These are phyloP conservation scores for Alcedo quadribrachys DNA, from an alignment of 2,797 vertebrate species.

Conservation along the genomic window DNA sequence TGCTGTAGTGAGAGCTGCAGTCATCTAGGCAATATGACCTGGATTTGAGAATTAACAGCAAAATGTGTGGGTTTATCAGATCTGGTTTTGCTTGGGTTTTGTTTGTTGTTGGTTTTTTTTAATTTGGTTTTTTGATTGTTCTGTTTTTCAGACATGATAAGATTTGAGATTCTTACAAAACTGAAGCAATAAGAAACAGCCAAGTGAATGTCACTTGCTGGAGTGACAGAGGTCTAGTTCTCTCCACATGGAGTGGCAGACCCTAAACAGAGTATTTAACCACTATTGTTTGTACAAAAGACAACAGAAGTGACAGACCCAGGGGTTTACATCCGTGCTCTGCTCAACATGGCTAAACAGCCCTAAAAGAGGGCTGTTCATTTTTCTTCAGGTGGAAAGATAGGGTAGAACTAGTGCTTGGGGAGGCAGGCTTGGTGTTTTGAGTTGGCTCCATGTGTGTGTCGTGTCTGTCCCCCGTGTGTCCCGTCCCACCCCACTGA, in stretches of 20 bases:
- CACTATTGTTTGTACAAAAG: neutral
- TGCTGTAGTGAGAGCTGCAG: neutral
- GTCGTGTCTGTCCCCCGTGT: no score
- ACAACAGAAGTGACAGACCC: neutral
- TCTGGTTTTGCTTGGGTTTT: neutral
- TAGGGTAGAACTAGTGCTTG: neutral
- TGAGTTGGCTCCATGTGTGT: neutral
- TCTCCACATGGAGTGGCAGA: neutral
- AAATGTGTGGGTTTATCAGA: conserved; percentile 2
- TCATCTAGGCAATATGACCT: neutral
- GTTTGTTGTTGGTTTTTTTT: no score
- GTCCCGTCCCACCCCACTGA: no score
- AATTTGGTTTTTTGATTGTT: no score
- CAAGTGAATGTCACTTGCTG: neutral
- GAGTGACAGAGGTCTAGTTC: neutral
- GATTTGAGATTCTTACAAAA: conserved; percentile 15
- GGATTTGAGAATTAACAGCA: conserved; percentile 34
- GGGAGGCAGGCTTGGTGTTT: neutral
- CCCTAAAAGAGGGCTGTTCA: neutral
- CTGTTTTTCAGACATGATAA: neutral
- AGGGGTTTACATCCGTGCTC: neutral
- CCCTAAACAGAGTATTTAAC: neutral
- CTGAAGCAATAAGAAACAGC: neutral
- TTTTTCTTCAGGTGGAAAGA: neutral
- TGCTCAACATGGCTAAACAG: neutral